These are phyloP conservation scores for Platyura marginata DNA, from an alignment of 1,140 invertebrate species.

Conservation along the genomic window DNA sequence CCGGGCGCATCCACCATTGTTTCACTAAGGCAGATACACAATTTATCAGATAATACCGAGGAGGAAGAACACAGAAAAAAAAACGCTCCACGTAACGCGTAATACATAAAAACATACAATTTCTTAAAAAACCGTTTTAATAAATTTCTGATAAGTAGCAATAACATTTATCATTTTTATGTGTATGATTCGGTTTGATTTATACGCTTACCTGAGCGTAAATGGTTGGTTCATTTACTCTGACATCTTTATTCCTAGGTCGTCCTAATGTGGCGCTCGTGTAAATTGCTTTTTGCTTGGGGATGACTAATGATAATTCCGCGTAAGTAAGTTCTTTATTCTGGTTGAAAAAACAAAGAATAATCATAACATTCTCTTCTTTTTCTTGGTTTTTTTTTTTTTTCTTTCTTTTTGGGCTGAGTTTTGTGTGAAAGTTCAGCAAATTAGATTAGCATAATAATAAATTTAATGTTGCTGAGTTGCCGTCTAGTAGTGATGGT, in stretches of 20 bases:
- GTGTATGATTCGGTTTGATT: not conserved
- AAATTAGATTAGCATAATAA: no score
- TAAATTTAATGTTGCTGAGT: no score
- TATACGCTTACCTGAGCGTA: not conserved
- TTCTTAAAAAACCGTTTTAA: no score
- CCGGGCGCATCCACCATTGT: no score
- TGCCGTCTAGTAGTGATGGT: no score
- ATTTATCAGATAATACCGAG: no score
- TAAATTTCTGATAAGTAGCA: not conserved
- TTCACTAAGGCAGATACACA: no score
- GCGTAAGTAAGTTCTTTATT: not conserved
- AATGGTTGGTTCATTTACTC: conserved; percentile 1
- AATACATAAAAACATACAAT: no score
- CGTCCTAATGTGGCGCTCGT: conserved; percentile 4
- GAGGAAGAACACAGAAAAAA: no score
- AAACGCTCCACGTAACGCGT: no score
- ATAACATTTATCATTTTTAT: not conserved
- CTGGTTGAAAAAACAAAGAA: not conserved
- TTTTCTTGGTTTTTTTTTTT: not conserved
- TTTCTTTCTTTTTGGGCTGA: no score
- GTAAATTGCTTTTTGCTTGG: conserved; percentile 2
- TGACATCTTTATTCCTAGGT: conserved; percentile 2
- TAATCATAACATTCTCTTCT: not conserved
- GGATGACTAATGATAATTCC: not conserved
- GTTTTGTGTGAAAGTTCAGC: no score